Evolutionary conservation across 2,113 vertebrate species (phyloP).

Genomic region (Emberiza fucata): DNA sequence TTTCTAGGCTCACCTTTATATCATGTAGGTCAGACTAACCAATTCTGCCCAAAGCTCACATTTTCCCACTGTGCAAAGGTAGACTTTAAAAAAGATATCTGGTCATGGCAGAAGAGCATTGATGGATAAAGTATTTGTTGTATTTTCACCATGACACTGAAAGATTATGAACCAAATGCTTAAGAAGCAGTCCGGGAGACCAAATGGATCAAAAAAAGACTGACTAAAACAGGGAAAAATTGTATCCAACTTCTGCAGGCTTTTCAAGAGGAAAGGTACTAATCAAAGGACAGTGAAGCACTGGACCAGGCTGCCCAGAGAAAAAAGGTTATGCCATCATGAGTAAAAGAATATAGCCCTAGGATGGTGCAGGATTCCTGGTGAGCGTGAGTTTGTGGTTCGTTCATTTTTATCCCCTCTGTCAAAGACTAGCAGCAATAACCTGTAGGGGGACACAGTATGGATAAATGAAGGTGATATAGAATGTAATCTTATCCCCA

Average conservation of each 20-base stretch:
- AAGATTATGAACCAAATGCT: background rate
- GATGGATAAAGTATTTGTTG: background rate
- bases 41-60: background rate
- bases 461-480: no score
- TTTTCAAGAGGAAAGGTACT: background rate
- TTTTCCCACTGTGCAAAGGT: background rate
- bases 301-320: background rate
- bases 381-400: background rate
- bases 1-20: background rate
- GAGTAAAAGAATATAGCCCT: background rate
- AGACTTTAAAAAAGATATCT: background rate
- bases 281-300: background rate
- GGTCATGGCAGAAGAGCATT: background rate
- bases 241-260: background rate
- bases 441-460: no score
- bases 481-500: no score
- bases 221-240: background rate
- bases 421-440: background rate
- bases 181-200: background rate
- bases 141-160: background rate
- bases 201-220: background rate
- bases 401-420: rapidly evolving
- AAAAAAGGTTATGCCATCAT: background rate
- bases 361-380: background rate
- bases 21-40: background rate